These are phyloP conservation scores for Crypturellus undulatus DNA, from an alignment of 2,113 vertebrate species.

Conservation along the genomic window DNA sequence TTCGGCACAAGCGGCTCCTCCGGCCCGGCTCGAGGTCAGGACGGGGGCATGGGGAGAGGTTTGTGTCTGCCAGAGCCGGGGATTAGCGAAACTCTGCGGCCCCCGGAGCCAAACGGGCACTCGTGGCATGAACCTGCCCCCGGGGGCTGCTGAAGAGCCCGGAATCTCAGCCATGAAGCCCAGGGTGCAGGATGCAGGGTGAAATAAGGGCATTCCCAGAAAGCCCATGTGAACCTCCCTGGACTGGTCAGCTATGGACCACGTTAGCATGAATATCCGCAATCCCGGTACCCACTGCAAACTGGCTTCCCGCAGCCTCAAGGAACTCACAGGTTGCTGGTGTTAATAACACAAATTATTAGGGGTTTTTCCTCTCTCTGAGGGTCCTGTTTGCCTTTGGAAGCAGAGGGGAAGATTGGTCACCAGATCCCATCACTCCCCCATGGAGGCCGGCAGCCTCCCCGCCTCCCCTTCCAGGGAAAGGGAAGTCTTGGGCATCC, in stretches of 20 bases:
- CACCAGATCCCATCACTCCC: background rate
- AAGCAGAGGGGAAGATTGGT: background rate
- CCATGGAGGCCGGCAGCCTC: background rate
- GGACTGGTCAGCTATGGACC: background rate
- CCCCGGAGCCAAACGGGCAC: background rate
- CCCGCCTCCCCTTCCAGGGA: too few species aligned
- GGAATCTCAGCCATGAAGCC: background rate
- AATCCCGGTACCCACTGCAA: background rate
- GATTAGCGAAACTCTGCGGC: background rate
- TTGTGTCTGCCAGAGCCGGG: background rate
- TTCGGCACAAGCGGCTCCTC: background rate
- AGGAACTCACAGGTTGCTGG: background rate
- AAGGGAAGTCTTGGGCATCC: background rate
- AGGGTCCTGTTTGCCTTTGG: background rate
- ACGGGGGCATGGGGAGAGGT: constrained; percentile 31
- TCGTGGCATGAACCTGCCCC: background rate
- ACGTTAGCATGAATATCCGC: background rate
- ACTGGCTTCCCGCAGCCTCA: background rate
- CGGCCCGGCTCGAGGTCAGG: constrained; percentile 17
- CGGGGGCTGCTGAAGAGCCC: background rate
- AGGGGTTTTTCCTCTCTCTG: background rate
- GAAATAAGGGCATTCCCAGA: background rate
- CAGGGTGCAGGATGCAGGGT: background rate
- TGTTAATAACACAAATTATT: background rate
- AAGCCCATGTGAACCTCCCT: background rate